Base-by-base conservation (phyloP, 2,888 invertebrate species). In the Tetranychus truncatus region DNA sequence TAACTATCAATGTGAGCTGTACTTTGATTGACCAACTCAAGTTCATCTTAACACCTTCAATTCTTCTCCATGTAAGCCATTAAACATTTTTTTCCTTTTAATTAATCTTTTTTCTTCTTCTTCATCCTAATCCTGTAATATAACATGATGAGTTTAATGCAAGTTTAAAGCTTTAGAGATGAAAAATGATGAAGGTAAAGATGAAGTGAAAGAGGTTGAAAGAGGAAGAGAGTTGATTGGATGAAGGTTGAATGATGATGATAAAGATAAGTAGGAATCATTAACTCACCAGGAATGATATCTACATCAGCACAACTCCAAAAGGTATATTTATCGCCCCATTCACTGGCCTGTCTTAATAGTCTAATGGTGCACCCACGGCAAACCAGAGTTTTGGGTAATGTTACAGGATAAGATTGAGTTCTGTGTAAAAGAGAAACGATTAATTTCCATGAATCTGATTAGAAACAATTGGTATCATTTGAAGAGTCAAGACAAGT, bases 251-350 rank as follows among this genome's bases (percentile, higher is more conserved):
- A 34, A 34, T 4, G 34, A 34, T 46, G 46, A 46, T 55, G 55
- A 55, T 55, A 15, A 55, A 55, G 55, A 7, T 55, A 55, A 55
- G 55, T 55, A 55, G 9, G 11, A 55, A 55, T 34, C 55, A 55
- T 55, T 55, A 55, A 46, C 34, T 67, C 76, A 77, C 77, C 77
- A 66, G 76, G 74, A 34, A 83, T 81, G 77, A 95, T 90, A 81
- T 94, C 92, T 75, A 96, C 90, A 83, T 96, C 95, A 3, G 95
- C 91, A 82, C 96, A 96, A 0, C 93, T 93, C 92, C 93, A 95
- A 85, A 96, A 95, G 78, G 89, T 85, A 84, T 95, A 95, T 80
- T 86, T 87, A 75, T 86, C 84, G 0, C 89, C 88, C 93, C 94
- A 95, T 84, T 97, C 95, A 44, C 88, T 87, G 0, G 95, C 95